A percentile compares a stretch with the other conserved stretches of the same genome.
These are phyloP conservation scores for Microcebus murinus DNA, from an alignment of 2,113 vertebrate genomes.

Conservation along the genomic window DNA sequence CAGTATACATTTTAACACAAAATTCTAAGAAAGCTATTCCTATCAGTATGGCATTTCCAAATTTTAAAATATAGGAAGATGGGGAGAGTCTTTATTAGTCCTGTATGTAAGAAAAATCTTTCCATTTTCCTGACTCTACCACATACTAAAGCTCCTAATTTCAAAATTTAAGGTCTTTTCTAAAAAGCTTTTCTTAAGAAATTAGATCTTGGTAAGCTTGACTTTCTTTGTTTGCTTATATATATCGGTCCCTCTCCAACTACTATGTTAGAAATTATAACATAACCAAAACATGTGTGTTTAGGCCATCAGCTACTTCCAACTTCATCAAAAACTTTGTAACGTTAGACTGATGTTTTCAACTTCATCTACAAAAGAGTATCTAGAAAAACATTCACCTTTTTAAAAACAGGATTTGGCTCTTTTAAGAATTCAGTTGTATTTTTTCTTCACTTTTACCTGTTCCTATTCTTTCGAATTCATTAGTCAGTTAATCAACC, in stretches of 20 bases:
- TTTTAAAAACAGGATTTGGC: background rate
- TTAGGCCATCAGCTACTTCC: background rate
- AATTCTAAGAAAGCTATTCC: background rate
- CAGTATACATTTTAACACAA: background rate
- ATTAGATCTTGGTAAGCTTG: background rate
- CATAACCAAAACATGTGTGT: background rate
- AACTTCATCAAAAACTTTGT: background rate
- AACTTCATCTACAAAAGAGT: background rate
- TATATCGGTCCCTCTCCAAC: background rate
- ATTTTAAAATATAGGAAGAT: background rate
- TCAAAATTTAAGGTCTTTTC: background rate
- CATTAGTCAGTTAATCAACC: background rate
- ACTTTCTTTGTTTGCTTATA: background rate
- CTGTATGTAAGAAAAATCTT: background rate
- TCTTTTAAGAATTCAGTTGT: background rate
- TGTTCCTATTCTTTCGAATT: background rate
- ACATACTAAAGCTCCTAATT: background rate
- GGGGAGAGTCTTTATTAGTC: background rate
- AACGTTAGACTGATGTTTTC: background rate
- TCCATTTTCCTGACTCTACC: background rate
- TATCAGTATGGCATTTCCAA: background rate
- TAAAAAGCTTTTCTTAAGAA: background rate
- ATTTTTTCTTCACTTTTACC: background rate
- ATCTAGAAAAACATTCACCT: background rate
- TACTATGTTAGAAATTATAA: background rate